Base-by-base conservation (phyloP, 2,888 invertebrate species). In the Gasteruption jaculator region DNA sequence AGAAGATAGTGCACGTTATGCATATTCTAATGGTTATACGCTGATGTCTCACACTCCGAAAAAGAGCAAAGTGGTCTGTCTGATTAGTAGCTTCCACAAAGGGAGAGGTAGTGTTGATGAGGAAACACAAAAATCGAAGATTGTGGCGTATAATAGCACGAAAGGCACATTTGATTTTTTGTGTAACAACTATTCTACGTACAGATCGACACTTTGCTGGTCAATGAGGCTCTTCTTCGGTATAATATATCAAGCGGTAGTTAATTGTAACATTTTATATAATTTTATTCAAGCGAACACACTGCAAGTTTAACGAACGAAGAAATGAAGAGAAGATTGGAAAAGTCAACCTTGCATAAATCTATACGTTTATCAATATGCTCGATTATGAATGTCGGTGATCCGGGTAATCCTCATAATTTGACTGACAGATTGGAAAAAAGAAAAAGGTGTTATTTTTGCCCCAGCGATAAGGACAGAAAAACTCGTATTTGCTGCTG, bases 241-340 rank as follows among this genome's bases (percentile, higher is more conserved):
- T 1, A 56, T 56, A 39, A 26, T 57, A 6, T 53, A 58, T 42
- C 50, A 53, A 19, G 35, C 40, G 7, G 45, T 42, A 8, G 43
- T 56, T 1, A 57, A 56, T 41, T 34, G 48, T 34, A 15, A 25
- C 26, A 41, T 49, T 21, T 41, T 50, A 26, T 53, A 42, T 20
- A 43, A 42, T 19, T 40, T 47, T 4, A n/a, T n/a, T n/a, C n/a
- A n/a, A n/a, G n/a, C n/a, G n/a, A n/a, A n/a, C n/a, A n/a, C n/a
- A n/a, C n/a, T n/a, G n/a, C n/a, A n/a, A n/a, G n/a, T n/a, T n/a
- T n/a, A n/a, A n/a, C n/a, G n/a, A n/a, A n/a, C 2, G 12, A 19
- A 10, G 4, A 18, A 32, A 24, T 7, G 7, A 31, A 22, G 1
- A 7, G 19, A 10, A 16, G 10, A 32, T 15, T 10, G 8, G 21